These are phyloP conservation scores for Pseudobourletiella spinata DNA, from an alignment of 1,140 invertebrate species.

Conservation along the genomic window DNA sequence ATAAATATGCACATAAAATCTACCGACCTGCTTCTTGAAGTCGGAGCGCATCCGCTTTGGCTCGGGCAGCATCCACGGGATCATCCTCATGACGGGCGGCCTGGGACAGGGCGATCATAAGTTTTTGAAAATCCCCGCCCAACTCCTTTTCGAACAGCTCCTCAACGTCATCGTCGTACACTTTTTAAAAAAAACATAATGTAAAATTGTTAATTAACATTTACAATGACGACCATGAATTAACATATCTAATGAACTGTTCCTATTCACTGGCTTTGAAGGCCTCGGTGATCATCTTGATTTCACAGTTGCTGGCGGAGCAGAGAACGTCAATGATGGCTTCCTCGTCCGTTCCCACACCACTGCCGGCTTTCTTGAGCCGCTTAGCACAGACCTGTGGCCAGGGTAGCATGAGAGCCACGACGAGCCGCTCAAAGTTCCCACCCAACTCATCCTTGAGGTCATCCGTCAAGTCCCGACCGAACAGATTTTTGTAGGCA, in stretches of 20 bases:
- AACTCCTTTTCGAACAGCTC: slow-evolving; percentile 84
- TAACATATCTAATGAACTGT: no score
- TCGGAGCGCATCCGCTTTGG: slow-evolving; percentile 40
- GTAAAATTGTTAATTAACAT: no score
- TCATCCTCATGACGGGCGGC: slow-evolving; percentile 40
- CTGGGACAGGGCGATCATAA: slow-evolving; percentile 69
- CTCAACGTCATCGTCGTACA: slow-evolving; percentile 77
- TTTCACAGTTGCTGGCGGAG: slow-evolving; percentile 76
- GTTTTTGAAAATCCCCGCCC: slow-evolving; percentile 81
- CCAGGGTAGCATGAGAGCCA: slow-evolving; percentile 47
- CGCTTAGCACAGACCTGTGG: slow-evolving; percentile 45
- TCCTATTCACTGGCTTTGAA: slow-evolving; percentile 70
- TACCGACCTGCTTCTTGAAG: slow-evolving; percentile 35
- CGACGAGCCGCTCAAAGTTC: slow-evolving; percentile 49
- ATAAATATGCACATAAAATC: no score
- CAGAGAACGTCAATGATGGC: slow-evolving; percentile 83
- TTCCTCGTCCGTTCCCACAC: slow-evolving; percentile 51
- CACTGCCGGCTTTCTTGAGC: slow-evolving; percentile 46
- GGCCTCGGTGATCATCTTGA: slow-evolving; percentile 65
- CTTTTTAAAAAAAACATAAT: no score
- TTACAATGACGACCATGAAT: no score
- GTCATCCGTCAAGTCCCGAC: slow-evolving; percentile 72
- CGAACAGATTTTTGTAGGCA: slow-evolving; percentile 86
- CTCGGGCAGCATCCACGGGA: slow-evolving; percentile 37
- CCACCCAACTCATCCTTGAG: slow-evolving; percentile 53